A percentile compares a stretch with the other conserved stretches of the same genome.
Evolutionary conservation across 2,888 invertebrate species (phyloP).

Genomic region (Athalia circularis): DNA sequence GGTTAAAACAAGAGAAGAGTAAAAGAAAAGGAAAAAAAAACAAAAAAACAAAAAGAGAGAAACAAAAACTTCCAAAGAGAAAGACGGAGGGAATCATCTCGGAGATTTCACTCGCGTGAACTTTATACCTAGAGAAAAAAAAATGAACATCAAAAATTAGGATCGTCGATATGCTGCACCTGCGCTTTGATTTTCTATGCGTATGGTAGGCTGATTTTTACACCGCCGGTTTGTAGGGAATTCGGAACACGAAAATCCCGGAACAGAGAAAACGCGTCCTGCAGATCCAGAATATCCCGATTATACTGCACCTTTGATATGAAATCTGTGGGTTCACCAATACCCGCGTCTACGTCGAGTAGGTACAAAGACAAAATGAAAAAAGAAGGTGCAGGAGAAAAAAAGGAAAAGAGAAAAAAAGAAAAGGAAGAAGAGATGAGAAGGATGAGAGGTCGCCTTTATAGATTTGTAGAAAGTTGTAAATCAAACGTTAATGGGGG

Average conservation of each 20-base stretch:
- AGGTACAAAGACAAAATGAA: background rate
- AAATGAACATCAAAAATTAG: too few relatives aligned
- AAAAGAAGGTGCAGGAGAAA: slow-evolving; percentile 4
- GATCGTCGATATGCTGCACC: too few relatives aligned
- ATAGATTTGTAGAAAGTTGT: slow-evolving; percentile 73
- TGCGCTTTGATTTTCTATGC: too few relatives aligned
- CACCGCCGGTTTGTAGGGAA: too few relatives aligned
- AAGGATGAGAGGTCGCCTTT: slow-evolving; percentile 61
- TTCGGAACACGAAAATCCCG: background rate
- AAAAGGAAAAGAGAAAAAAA: background rate
- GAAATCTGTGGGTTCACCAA: background rate
- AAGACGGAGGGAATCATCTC: too few relatives aligned
- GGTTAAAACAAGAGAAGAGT: background rate
- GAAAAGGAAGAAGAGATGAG: background rate
- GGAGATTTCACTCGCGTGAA: too few relatives aligned
- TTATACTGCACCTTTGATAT: slow-evolving; percentile 3
- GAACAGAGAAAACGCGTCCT: background rate
- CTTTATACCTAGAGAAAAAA: too few relatives aligned
- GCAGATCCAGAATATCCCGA: slow-evolving; percentile 6
- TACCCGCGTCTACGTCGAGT: slow-evolving; percentile 2
- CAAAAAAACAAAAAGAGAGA: too few relatives aligned
- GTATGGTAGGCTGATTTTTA: too few relatives aligned
- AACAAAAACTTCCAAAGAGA: too few relatives aligned
- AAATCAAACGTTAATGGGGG: slow-evolving; percentile 73
- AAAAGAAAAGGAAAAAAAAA: background rate